phyloP scores from a whole-genome alignment of 2,113 vertebrate genomes.

The Geothlypis trichas region DNA sequence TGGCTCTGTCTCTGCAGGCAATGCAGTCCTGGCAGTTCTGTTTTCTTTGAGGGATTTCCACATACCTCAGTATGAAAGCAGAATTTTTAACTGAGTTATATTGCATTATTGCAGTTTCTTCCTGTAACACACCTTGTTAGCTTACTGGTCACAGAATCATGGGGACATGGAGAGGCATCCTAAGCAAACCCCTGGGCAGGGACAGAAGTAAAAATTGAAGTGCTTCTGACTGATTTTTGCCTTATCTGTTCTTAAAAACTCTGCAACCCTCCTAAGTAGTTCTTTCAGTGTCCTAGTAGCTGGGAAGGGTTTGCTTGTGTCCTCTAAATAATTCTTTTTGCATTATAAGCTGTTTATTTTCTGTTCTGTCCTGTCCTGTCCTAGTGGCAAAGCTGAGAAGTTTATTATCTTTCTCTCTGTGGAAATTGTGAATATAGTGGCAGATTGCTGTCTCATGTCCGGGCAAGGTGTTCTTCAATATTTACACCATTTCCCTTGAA shows the following conservation, averaged over 20 bases:
- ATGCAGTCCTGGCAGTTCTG: background rate
- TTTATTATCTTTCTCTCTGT: background rate
- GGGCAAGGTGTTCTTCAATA: slow-evolving; percentile 19
- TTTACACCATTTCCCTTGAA: background rate
- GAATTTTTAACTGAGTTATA: background rate
- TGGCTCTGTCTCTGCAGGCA: background rate
- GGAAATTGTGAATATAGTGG: background rate
- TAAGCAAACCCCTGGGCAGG: background rate
- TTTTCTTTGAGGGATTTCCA: background rate
- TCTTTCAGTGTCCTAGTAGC: background rate
- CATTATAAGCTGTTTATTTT: background rate
- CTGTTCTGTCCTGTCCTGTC: background rate
- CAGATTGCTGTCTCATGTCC: background rate
- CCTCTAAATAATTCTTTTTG: background rate
- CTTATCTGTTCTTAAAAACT: background rate
- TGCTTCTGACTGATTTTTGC: background rate
- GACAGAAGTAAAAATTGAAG: background rate
- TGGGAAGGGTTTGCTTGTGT: background rate
- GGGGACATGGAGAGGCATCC: background rate
- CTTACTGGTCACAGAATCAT: background rate
- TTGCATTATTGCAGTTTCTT: background rate
- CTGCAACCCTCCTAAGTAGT: background rate
- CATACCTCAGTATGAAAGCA: background rate
- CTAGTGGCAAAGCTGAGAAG: background rate
- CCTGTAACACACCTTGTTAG: fast-evolving